Base-by-base conservation (phyloP, 2,888 invertebrate genomes). In the Amiota communis region DNA sequence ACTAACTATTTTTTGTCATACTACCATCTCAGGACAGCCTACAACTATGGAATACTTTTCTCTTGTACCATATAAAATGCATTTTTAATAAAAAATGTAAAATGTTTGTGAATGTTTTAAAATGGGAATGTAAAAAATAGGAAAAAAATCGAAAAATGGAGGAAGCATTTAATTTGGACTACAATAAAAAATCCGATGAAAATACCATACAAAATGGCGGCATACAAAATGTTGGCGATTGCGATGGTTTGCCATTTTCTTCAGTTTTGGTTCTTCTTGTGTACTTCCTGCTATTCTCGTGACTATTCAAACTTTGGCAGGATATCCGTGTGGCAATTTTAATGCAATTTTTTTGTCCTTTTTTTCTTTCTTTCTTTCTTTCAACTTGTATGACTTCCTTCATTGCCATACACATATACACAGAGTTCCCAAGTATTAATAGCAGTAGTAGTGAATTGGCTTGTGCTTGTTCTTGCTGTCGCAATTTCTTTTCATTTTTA, bases 291-390 rank as follows among this genome's bases (percentile, higher is more conserved):
- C 53, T 68, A 36, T 36, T 36, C 36, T 36, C 36, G 36, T 68
- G 47, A 68, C 67, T 68, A 68, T 68, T 68, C 51, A 68, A 68
- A 68, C 51, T 68, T 68, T 68, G 67, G 51, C 63, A 68, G 67
- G 83, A 83, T 83, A 82, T 83, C 83, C 83, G 86, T 78, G 80
- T 77, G 74, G 82, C 86, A 79, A 79, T 86, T 83, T 86, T 85
- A 85, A 83, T 83, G 86, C 83, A 83, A 85, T 86, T 86, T 83
- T 83, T 83, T 85, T 85, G 82, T 84, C 78, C 82, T 82, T 78
- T 71, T 15, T 61, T 64, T 36, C 36, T 36, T 36, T 36, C 36
- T 36, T 59, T 59, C 20, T 36, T 67, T 67, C 76, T 72, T 80
- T 75, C 59, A 59, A 59, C 59, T 59, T 20, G 23, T 11, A 17